phyloP scores from a whole-genome alignment of 2,888 invertebrate genomes.

The Sclerodermus sp. region DNA sequence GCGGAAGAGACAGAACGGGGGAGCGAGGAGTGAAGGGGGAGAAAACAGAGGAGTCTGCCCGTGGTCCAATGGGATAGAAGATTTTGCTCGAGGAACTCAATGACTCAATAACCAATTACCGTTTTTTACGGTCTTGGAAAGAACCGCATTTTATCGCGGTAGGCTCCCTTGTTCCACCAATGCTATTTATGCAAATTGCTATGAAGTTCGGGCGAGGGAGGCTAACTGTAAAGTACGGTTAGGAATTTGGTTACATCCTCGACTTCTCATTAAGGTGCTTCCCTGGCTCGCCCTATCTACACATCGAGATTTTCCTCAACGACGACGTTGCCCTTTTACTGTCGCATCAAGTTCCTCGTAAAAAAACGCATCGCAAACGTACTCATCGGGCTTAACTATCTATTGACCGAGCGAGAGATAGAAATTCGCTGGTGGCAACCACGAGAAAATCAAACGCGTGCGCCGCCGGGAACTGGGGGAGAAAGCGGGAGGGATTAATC shows the following conservation, averaged over 20 bases:
- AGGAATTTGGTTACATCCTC: constrained; percentile 34
- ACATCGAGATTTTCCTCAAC: constrained; percentile 4
- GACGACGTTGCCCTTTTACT: not conserved
- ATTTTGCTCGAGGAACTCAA: constrained; percentile 28
- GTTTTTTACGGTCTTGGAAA: constrained; percentile 24
- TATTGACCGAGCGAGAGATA: not conserved
- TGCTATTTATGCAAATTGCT: constrained; percentile 45
- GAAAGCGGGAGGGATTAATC: too few relatives aligned
- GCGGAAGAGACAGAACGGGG: too few relatives aligned
- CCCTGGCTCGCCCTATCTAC: constrained; percentile 2
- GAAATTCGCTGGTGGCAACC: too few relatives aligned
- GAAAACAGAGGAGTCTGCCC: too few relatives aligned
- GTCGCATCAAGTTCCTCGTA: not conserved
- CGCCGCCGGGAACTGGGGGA: too few relatives aligned
- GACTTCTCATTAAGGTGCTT: constrained; percentile 22
- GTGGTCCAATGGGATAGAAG: constrained; percentile 3
- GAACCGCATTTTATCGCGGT: constrained; percentile 31
- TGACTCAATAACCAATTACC: constrained; percentile 51
- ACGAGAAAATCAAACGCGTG: too few relatives aligned
- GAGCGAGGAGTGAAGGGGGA: too few relatives aligned
- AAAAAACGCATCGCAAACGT: not conserved
- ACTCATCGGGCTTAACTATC: not conserved
- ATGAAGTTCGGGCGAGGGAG: constrained; percentile 22
- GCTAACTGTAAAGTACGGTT: constrained; percentile 38
- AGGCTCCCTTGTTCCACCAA: constrained; percentile 1